A percentile compares a stretch with the other conserved stretches of the same genome.
These are phyloP conservation scores for Oncorhynchus keta DNA, from an alignment of 2,113 vertebrate genomes.

Conservation along the genomic window DNA sequence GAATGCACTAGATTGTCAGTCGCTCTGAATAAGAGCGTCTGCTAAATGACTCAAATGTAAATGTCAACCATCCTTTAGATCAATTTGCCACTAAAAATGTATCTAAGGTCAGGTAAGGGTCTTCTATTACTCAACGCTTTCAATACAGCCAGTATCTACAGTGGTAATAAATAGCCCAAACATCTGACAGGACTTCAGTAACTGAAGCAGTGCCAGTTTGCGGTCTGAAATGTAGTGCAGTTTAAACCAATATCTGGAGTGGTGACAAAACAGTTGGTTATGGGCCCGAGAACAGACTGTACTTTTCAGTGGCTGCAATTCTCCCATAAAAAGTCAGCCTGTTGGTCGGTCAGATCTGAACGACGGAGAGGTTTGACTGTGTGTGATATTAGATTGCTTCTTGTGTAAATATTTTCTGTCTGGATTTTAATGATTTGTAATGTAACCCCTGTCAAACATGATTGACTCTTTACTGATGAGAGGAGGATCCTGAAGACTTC, in stretches of 20 bases:
- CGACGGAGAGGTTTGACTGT: too few species aligned
- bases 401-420: too few species aligned
- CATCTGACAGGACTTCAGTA: conserved; percentile 23
- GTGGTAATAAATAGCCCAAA: not conserved
- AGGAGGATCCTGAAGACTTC: not conserved
- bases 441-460: conserved; percentile 43
- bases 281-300: conserved; percentile 45
- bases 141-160: not conserved
- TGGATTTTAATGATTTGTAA: too few species aligned
- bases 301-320: conserved; percentile 51
- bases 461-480: conserved; percentile 10
- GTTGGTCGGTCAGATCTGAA: conserved; percentile 17
- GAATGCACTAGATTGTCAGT: too few species aligned
- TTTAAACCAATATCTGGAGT: conserved; percentile 44
- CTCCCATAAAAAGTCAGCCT: conserved; percentile 45
- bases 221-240: conserved; percentile 28
- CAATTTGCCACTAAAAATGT: too few species aligned
- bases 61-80: not conserved
- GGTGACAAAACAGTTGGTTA: conserved; percentile 45
- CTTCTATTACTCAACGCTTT: not conserved
- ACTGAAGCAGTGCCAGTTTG: conserved; percentile 41
- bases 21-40: too few species aligned
- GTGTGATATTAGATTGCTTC: too few species aligned
- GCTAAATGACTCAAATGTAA: too few species aligned
- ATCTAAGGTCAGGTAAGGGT: too few species aligned